Evolutionary conservation across 2,113 vertebrate species (phyloP).

Genomic region (Plestiodon gilberti): DNA sequence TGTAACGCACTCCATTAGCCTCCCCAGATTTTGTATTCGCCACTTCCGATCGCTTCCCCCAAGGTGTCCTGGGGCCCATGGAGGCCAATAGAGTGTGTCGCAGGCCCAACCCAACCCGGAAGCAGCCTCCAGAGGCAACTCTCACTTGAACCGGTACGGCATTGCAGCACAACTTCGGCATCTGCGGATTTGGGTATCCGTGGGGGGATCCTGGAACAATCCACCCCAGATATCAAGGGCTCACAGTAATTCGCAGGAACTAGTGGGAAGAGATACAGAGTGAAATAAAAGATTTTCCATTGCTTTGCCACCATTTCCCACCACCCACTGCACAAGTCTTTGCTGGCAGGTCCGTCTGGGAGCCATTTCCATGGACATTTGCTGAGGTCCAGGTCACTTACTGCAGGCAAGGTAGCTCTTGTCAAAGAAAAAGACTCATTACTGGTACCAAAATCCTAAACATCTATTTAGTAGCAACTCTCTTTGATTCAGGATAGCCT

Average conservation of each 20-base stretch:
- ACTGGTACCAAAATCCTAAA: not conserved
- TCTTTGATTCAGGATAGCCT: not conserved
- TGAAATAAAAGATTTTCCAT: not conserved
- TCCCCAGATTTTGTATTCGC: too few relatives aligned
- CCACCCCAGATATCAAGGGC: too few relatives aligned
- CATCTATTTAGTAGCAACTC: not conserved
- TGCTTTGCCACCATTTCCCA: not conserved
- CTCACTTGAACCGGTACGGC: too few relatives aligned
- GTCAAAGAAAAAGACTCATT: slow-evolving; percentile 2
- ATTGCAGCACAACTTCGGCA: too few relatives aligned
- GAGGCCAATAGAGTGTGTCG: too few relatives aligned
- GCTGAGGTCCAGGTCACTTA: not conserved
- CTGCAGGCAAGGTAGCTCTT: not conserved
- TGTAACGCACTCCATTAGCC: too few relatives aligned
- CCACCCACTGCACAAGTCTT: not conserved
- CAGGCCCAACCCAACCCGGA: too few relatives aligned
- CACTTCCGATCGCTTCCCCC: too few relatives aligned
- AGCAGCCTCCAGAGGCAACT: too few relatives aligned
- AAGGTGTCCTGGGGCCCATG: too few relatives aligned
- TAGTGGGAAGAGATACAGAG: not conserved
- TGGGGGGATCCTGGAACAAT: too few relatives aligned
- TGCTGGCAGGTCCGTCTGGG: not conserved
- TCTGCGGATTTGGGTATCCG: too few relatives aligned
- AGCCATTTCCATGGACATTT: not conserved
- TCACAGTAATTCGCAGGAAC: not conserved